Evolutionary conservation across 2,113 vertebrate genomes (phyloP).

Genomic region (Cichladusa arquata): DNA sequence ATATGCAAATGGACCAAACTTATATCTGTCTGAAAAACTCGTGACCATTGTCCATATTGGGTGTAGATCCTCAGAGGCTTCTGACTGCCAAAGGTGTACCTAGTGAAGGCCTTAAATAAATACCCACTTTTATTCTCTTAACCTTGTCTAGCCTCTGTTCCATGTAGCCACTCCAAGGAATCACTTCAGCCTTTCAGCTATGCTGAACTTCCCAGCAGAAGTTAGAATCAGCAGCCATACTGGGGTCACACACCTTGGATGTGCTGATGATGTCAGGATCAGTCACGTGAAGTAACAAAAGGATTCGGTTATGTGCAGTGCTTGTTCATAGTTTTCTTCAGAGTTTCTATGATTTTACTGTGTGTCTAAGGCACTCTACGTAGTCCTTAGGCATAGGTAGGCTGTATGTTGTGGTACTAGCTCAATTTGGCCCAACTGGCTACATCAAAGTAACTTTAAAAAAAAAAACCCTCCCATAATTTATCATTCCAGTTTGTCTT

Average conservation of each 20-base stretch:
- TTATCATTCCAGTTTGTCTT: constrained; percentile 85
- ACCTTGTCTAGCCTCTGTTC: background rate
- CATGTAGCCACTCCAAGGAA: background rate
- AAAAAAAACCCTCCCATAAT: background rate
- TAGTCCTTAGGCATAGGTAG: background rate
- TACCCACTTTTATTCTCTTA: background rate
- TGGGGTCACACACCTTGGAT: background rate
- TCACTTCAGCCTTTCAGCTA: background rate
- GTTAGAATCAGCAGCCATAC: background rate
- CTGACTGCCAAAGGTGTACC: background rate
- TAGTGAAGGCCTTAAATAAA: background rate
- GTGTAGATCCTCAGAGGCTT: background rate
- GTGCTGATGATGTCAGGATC: background rate
- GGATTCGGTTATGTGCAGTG: background rate
- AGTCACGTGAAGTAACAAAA: background rate
- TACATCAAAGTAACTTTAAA: background rate
- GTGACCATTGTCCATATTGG: too few relatives aligned
- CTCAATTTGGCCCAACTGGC: background rate
- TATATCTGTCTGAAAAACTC: background rate
- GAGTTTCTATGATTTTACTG: background rate
- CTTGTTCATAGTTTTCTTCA: background rate
- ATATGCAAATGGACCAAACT: background rate
- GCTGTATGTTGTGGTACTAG: background rate
- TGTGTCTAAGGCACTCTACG: background rate
- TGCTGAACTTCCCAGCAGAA: background rate